These are phyloP conservation scores for Drosophila bunnanda DNA, from an alignment of 2,888 invertebrate species.

Conservation along the genomic window DNA sequence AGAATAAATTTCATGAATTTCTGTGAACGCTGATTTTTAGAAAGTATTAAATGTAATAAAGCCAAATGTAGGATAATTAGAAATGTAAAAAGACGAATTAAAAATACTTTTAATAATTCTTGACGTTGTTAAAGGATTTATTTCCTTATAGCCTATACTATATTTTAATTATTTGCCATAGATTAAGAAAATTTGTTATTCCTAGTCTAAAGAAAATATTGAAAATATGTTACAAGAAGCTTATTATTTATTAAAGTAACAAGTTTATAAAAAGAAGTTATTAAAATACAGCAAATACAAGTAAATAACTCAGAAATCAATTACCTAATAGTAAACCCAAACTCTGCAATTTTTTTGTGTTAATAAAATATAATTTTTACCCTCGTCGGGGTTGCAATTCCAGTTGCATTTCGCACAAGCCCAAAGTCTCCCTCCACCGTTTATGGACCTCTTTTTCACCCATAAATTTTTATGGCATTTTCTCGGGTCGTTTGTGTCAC, in stretches of 20 bases:
- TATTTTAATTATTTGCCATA: not conserved
- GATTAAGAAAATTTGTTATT: too few relatives aligned
- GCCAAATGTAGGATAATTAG: too few relatives aligned
- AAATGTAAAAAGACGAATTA: too few relatives aligned
- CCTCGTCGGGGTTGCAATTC: not conserved
- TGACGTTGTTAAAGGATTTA: not conserved
- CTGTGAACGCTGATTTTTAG: too few relatives aligned
- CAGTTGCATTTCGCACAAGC: constrained; percentile 3
- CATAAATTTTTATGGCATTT: constrained; percentile 47
- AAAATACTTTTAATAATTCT: not conserved
- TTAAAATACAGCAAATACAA: not conserved
- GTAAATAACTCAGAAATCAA: too few relatives aligned
- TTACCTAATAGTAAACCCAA: not conserved
- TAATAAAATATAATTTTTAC: not conserved
- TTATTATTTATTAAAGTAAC: not conserved
- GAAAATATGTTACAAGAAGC: not conserved
- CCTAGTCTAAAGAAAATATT: too few relatives aligned
- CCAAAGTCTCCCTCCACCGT: not conserved
- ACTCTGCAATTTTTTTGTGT: too few relatives aligned
- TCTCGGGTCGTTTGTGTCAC: constrained; percentile 23
- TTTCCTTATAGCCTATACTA: not conserved
- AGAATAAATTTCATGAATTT: too few relatives aligned
- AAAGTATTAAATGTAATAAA: too few relatives aligned
- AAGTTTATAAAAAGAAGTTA: not conserved
- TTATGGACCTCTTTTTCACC: constrained; percentile 33